These are phyloP conservation scores for Megalonaias nervosa DNA, from an alignment of 1,140 invertebrate genomes.

Conservation along the genomic window DNA sequence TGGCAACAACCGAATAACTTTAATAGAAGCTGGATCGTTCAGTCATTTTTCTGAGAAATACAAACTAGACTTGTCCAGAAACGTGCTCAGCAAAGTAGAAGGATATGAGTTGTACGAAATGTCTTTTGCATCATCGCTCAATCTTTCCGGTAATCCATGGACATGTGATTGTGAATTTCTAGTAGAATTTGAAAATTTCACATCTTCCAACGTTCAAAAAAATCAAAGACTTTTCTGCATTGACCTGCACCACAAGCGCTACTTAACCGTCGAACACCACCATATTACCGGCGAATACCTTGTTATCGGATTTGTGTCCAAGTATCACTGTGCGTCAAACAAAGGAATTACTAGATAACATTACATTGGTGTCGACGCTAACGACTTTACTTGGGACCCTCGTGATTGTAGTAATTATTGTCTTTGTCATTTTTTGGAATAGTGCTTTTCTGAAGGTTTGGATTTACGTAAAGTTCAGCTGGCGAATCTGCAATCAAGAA, in stretches of 20 bases:
- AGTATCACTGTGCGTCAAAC: conserved; percentile 4
- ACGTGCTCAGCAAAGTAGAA: conserved; percentile 33
- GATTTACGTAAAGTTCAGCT: conserved; percentile 47
- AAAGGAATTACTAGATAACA: background rate
- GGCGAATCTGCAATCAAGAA: conserved; percentile 28
- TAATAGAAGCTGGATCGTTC: conserved; percentile 43
- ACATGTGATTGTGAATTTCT: conserved; percentile 43
- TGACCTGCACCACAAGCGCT: conserved; percentile 32
- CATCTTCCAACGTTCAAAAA: conserved; percentile 24
- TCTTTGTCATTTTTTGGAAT: conserved; percentile 38
- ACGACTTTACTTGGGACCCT: conserved; percentile 27
- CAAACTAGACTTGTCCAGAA: conserved; percentile 38
- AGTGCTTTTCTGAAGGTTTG: conserved; percentile 48
- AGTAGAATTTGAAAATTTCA: conserved; percentile 29
- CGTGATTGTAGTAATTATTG: conserved; percentile 13
- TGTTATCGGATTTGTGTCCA: background rate
- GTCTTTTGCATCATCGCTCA: conserved; percentile 12
- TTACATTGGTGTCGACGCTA: conserved; percentile 20
- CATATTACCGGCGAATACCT: background rate
- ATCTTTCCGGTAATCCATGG: conserved; percentile 49
- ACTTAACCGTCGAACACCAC: background rate
- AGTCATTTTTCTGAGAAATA: conserved; percentile 18
- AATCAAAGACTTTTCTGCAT: conserved; percentile 24
- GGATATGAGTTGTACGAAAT: conserved; percentile 3
- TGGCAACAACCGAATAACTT: conserved; percentile 44